phyloP scores from a whole-genome alignment of 2,888 invertebrate species.

The Villa cingulata region DNA sequence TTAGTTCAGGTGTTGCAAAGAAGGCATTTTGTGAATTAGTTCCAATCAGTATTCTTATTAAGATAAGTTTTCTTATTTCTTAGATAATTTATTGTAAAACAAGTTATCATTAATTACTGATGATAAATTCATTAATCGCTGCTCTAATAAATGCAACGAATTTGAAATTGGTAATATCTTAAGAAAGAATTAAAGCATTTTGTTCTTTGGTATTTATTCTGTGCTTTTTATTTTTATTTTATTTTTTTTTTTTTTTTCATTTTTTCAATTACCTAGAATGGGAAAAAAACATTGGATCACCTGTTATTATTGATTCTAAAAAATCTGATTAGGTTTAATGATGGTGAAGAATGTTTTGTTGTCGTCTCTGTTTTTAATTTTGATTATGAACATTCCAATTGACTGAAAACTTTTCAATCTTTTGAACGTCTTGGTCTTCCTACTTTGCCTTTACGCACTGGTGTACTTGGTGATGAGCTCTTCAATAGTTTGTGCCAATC shows the following conservation, averaged over 20 bases:
- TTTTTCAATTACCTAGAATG: too few relatives aligned
- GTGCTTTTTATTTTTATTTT: too few relatives aligned
- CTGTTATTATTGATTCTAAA: neutral
- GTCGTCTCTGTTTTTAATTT: slow-evolving; percentile 19
- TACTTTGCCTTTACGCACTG: slow-evolving; percentile 66
- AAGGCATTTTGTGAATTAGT: neutral
- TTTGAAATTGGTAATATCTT: neutral
- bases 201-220: too few relatives aligned
- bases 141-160: neutral
- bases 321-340: too few relatives aligned
- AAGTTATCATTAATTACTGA: slow-evolving; percentile 14
- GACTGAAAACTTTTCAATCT: slow-evolving; percentile 47
- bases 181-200: neutral
- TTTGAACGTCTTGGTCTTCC: slow-evolving; percentile 72
- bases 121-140: slow-evolving; percentile 1
- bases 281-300: neutral
- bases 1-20: neutral
- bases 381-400: slow-evolving; percentile 22
- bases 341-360: slow-evolving; percentile 1
- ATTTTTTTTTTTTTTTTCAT: too few relatives aligned
- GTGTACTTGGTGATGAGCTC: slow-evolving; percentile 46
- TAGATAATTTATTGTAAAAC: slow-evolving; percentile 18
- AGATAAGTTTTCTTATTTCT: slow-evolving; percentile 16
- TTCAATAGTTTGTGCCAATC: slow-evolving; percentile 83
- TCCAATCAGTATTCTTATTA: slow-evolving; percentile 17